phyloP scores from a whole-genome alignment of 2,888 invertebrate species.

The Drosophila mimetica region DNA sequence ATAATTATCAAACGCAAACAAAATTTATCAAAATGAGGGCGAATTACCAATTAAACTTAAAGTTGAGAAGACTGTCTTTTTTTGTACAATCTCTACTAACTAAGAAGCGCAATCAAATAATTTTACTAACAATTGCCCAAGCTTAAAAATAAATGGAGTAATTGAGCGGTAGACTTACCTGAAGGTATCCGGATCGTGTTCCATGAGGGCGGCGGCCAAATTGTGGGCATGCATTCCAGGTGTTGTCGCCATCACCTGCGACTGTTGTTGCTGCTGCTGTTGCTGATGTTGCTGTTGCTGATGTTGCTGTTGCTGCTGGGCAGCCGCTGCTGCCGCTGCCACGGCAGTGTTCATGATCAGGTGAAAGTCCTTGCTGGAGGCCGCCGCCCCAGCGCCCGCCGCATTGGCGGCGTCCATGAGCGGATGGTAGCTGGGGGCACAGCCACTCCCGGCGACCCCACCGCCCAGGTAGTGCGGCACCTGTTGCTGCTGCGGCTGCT shows the following conservation, averaged over 20 bases:
- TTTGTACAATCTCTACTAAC: too few species aligned
- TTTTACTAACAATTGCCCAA: too few species aligned
- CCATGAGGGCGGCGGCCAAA: slow-evolving; percentile 63
- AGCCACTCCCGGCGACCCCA: neutral
- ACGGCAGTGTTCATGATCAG: slow-evolving; percentile 83
- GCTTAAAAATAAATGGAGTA: neutral
- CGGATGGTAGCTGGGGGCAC: slow-evolving; percentile 77
- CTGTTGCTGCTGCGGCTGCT: slow-evolving; percentile 54
- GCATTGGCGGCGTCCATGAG: slow-evolving; percentile 78
- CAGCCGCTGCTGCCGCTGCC: slow-evolving; percentile 81
- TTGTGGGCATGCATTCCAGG: slow-evolving; percentile 67
- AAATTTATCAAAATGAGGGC: too few species aligned
- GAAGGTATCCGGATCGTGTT: slow-evolving; percentile 84
- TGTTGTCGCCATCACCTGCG: slow-evolving; percentile 14
- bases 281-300: slow-evolving; percentile 68
- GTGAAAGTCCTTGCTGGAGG: slow-evolving; percentile 81
- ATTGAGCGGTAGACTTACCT: slow-evolving; percentile 72
- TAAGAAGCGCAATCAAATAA: too few species aligned
- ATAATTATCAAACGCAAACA: too few species aligned
- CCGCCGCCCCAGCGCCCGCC: slow-evolving; percentile 80
- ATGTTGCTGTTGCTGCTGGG: slow-evolving; percentile 56
- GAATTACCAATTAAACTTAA: too few species aligned
- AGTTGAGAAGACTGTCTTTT: too few species aligned
- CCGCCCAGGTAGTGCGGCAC: slow-evolving; percentile 15
- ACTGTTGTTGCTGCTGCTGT: slow-evolving; percentile 41